A percentile compares a stretch with the other conserved stretches of the same genome.
Evolutionary conservation across 2,888 invertebrate species (phyloP).

Genomic region (Notocelia uddmanniana): DNA sequence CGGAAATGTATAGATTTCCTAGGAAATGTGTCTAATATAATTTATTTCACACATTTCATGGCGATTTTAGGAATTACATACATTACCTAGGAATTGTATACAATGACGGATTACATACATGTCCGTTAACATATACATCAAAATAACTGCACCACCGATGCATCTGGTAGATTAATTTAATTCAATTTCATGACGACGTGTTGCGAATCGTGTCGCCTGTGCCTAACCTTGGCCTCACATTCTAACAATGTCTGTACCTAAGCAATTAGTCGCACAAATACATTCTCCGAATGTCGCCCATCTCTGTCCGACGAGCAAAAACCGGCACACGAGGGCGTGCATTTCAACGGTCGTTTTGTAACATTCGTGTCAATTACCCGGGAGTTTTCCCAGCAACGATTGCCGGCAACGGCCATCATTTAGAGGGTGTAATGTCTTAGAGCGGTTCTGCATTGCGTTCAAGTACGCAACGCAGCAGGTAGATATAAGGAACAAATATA

Average conservation of each 20-base stretch:
- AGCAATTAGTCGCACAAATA: neutral
- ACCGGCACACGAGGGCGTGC: conserved; percentile 52
- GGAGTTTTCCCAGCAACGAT: conserved; percentile 77
- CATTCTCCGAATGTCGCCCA: neutral
- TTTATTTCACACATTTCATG: no score
- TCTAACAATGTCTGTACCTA: neutral
- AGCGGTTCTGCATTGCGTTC: neutral
- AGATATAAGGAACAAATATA: no score
- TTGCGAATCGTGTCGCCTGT: no score
- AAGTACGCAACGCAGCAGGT: neutral
- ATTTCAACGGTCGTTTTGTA: conserved; percentile 59
- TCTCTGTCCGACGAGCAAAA: conserved; percentile 53
- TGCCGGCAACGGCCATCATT: conserved; percentile 77
- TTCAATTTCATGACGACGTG: no score
- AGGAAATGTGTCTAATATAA: no score
- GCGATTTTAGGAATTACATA: no score
- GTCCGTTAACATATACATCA: no score
- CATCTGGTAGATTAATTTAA: no score
- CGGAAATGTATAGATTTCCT: no score
- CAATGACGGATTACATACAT: no score
- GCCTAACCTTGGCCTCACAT: neutral
- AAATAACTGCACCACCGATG: no score
- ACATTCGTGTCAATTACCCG: conserved; percentile 80
- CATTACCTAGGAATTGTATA: no score
- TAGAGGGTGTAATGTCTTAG: conserved; percentile 65